These are phyloP conservation scores for Phalloptychus januarius DNA, from an alignment of 2,797 vertebrate genomes.

Conservation along the genomic window DNA sequence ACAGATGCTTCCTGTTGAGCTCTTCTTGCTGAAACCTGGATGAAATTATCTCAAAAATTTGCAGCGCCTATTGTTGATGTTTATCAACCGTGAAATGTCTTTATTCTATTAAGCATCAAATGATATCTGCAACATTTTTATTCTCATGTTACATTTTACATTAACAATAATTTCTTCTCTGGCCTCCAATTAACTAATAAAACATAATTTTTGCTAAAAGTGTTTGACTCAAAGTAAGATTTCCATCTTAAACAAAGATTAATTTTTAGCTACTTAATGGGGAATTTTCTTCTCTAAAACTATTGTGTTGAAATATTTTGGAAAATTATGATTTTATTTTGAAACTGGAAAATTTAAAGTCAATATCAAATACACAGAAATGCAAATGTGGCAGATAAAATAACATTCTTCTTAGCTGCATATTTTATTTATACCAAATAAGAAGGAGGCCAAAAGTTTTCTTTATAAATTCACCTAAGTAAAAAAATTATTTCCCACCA, in stretches of 20 bases:
- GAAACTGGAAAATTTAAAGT: too few species aligned
- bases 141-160: background rate
- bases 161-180: background rate
- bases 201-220: background rate
- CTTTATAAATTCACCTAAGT: background rate
- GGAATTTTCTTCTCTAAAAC: too few species aligned
- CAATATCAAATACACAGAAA: too few species aligned
- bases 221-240: background rate
- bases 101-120: background rate
- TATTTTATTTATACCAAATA: too few species aligned
- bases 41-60: too few species aligned
- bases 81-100: background rate
- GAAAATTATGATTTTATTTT: too few species aligned
- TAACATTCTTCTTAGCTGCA: background rate
- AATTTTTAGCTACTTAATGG: too few species aligned
- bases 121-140: background rate
- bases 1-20: background rate
- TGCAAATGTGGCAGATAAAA: background rate
- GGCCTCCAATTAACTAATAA: background rate
- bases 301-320: too few species aligned
- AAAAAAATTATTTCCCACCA: background rate
- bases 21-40: too few species aligned
- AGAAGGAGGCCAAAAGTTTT: background rate
- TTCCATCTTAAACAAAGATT: background rate
- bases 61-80: background rate